Evolutionary conservation across 2,113 vertebrate species (phyloP), one percentile per base, ranked within the genome.

Genomic region (Sinocyclocheilus maitianheensis): DNA sequence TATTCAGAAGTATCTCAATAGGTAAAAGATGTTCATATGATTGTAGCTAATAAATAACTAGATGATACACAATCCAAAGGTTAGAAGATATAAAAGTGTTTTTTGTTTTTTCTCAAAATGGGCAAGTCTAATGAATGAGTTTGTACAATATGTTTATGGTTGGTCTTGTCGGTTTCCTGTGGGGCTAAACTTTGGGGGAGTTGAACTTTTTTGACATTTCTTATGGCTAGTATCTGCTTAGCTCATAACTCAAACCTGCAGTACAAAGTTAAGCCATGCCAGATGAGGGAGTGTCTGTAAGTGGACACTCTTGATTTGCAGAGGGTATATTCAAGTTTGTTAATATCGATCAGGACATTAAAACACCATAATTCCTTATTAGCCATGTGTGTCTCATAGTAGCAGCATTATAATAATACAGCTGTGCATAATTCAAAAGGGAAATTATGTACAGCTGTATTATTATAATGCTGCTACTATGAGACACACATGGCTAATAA

Each of bases 241-340:
- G 16, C 77, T 78, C 58, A 48, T 65, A 81, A 46, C 20, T 87
- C 72, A 71, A 72, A 80, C 71, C 26, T 79, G 18, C 77, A 91
- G 91, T 86, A 89, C 81, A 55, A 60, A 84, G 75, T 92, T 89
- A 88, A 1, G 75, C 90, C 88, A 74, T 43, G 53, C 83, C 67
- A 58, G 24, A n/a, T 58, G 30, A 60, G 81, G 53, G 86, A 85
- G 74, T 10, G 26, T 83, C 26, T 86, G 24, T 43, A 75, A 74
- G 5, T 34, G 0, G 11, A 62, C 16, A n/a, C 2, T 69, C 14
- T 62, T 74, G 13, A 53, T 16, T 34, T 14, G n/a, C 24, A 40
- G 48, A 37, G 22, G 46, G 7, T 24, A 12, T 48, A 48, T 83
- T 34, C 12, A 13, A 5, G 20, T 8, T 10, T 4, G 5, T 65